A percentile compares a stretch with the other conserved stretches of the same genome.
These are phyloP conservation scores for Amazona guildingii DNA, from an alignment of 2,113 vertebrate species.

Conservation along the genomic window DNA sequence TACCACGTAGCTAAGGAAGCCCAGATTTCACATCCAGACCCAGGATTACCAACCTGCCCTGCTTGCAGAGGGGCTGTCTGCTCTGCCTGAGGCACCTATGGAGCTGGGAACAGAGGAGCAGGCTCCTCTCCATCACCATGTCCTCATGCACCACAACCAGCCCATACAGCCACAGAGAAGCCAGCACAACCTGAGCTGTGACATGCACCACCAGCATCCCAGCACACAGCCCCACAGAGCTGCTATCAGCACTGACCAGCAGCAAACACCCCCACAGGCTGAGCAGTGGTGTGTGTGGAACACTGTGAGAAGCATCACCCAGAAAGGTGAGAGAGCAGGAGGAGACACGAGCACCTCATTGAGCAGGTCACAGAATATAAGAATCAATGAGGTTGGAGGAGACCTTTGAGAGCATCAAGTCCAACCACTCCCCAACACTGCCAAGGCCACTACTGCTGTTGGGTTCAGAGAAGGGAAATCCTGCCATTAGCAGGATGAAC, in stretches of 20 bases:
- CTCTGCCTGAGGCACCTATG: neutral
- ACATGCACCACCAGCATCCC: accelerated
- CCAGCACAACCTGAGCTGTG: neutral
- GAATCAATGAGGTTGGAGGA: neutral
- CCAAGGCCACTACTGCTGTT: neutral
- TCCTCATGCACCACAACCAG: neutral
- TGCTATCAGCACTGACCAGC: neutral
- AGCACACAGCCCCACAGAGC: neutral
- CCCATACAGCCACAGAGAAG: neutral
- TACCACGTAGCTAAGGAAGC: neutral
- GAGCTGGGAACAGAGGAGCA: neutral
- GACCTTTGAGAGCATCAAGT: neutral
- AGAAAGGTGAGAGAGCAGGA: neutral
- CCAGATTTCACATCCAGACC: neutral
- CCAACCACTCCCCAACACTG: neutral
- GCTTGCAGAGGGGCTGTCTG: neutral
- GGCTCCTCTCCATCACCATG: accelerated
- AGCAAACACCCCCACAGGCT: neutral
- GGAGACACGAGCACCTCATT: neutral
- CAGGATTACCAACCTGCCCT: neutral
- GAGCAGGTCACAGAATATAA: neutral
- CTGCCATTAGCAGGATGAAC: neutral
- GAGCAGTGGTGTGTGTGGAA: accelerated
- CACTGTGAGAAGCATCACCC: accelerated
- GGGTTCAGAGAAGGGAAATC: neutral